Evolutionary conservation across 1,140 invertebrate species (phyloP), one percentile per base, ranked within the genome.

Genomic region (Habropoda laboriosa): DNA sequence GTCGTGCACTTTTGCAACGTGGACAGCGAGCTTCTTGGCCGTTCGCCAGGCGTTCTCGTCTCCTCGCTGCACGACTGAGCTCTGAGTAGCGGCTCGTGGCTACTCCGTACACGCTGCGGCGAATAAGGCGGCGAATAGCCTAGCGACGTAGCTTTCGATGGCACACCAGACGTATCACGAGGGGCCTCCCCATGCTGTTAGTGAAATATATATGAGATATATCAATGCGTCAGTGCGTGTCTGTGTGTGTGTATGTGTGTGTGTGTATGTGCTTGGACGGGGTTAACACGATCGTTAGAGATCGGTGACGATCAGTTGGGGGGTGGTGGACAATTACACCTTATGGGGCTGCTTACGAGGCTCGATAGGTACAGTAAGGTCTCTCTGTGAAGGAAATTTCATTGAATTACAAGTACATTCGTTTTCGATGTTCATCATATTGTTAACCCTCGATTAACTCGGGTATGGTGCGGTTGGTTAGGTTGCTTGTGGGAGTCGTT

Each of bases 151-250:
- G 82, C 64, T 87, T 90, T 91, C 67, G 86, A 87, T 67, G 88
- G 64, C 82, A 86, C 82, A 61, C 79, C 82, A 78, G 86, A 78
- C 78, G 85, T 83, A 80, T 90, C 90, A 86, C 82, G 87, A 82
- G 77, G 73, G 73, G 58, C 81, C 73, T 90, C 88, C 86, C 88
- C 89, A 91, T 91, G 91, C 91, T 92, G 89, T 92, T 91, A 91
- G 91, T 91, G 83, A 90, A 91, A 88, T 87, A 89, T 86, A n/a
- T n/a, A n/a, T 86, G 87, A 85, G 88, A 84, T n/a, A 83, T 83
- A 88, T 27, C 47, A 45, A 78, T 88, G 86, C 74, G 80, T 87
- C 73, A 87, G 70, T 90, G 82, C 76, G n/a, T 42, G 77, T 40
- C 32, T 27, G 27, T 57, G 32, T 21, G 18, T n/a, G 21, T n/a